phyloP scores from a whole-genome alignment of 2,888 invertebrate species.

The Penaeus monodon region DNA sequence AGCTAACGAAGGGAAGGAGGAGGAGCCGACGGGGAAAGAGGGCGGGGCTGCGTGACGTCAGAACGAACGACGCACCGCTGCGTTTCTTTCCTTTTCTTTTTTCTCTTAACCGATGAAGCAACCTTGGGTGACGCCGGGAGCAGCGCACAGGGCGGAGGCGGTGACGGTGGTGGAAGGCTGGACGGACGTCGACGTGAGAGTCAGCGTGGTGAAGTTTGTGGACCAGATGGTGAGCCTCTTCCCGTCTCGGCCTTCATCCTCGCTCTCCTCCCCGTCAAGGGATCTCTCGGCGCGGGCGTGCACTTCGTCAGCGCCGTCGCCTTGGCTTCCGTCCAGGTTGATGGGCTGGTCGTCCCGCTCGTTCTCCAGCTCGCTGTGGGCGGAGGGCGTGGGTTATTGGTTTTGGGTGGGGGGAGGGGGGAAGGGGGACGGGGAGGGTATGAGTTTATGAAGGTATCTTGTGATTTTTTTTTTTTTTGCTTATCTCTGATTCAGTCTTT shows the following conservation, averaged over 20 bases:
- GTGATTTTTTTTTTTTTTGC: no score
- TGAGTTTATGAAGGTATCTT: background rate
- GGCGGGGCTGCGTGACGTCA: no score
- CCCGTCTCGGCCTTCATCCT: background rate
- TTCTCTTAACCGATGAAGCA: slow-evolving; percentile 19
- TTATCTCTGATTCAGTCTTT: no score
- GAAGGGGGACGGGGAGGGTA: background rate
- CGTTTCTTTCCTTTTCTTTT: background rate
- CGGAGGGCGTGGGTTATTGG: background rate
- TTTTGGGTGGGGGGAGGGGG: background rate
- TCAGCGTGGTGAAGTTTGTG: slow-evolving; percentile 25
- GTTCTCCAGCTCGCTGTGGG: background rate
- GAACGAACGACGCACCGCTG: no score
- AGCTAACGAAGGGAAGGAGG: no score
- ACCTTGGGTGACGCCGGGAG: slow-evolving; percentile 1
- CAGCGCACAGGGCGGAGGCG: slow-evolving; percentile 39
- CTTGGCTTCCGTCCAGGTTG: background rate
- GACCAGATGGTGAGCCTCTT: slow-evolving; percentile 44
- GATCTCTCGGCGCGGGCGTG: background rate
- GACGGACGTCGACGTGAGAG: slow-evolving; percentile 35
- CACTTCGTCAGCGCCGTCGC: background rate
- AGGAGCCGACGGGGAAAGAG: no score
- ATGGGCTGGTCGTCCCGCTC: background rate
- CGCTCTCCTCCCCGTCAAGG: background rate
- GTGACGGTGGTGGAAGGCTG: slow-evolving; percentile 45